These are phyloP conservation scores for Chaunax sp. DNA, from an alignment of 2,797 vertebrate genomes.

Conservation along the genomic window DNA sequence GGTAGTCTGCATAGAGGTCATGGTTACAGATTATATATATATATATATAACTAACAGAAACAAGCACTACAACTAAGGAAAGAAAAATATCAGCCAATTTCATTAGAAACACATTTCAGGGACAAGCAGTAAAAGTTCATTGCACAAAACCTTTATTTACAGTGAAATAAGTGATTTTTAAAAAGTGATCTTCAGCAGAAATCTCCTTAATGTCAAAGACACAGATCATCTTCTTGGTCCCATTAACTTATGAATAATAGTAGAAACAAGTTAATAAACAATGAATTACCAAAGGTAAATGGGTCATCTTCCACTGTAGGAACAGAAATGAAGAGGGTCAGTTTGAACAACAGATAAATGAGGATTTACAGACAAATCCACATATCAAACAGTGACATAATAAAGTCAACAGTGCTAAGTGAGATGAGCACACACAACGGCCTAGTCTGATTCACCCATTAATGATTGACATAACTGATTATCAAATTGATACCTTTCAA, in stretches of 20 bases:
- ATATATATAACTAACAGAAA: neutral
- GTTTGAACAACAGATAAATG: constrained; percentile 26
- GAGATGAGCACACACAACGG: constrained; percentile 13
- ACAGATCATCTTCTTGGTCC: neutral
- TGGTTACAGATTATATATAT: neutral
- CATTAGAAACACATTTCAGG: neutral
- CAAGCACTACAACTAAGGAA: neutral
- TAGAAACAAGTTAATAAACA: constrained; percentile 1
- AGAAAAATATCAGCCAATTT: too few species aligned
- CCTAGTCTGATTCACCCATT: constrained; percentile 32
- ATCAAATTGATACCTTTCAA: constrained; percentile 25
- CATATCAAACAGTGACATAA: constrained; percentile 21
- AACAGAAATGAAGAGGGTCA: constrained; percentile 39
- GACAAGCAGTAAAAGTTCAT: neutral
- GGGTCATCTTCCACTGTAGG: constrained; percentile 76
- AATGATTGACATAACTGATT: constrained; percentile 24
- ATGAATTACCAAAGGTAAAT: constrained; percentile 82
- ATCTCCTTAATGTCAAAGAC: neutral
- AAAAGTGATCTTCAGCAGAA: neutral
- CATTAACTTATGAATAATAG: neutral
- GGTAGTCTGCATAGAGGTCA: constrained; percentile 77
- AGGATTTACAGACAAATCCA: constrained; percentile 19
- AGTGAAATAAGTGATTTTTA: too few species aligned
- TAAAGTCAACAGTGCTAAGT: constrained; percentile 37
- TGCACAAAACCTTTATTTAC: constrained; percentile 3